phyloP scores from a whole-genome alignment of 2,113 vertebrate genomes.

The Cygnus atratus region DNA sequence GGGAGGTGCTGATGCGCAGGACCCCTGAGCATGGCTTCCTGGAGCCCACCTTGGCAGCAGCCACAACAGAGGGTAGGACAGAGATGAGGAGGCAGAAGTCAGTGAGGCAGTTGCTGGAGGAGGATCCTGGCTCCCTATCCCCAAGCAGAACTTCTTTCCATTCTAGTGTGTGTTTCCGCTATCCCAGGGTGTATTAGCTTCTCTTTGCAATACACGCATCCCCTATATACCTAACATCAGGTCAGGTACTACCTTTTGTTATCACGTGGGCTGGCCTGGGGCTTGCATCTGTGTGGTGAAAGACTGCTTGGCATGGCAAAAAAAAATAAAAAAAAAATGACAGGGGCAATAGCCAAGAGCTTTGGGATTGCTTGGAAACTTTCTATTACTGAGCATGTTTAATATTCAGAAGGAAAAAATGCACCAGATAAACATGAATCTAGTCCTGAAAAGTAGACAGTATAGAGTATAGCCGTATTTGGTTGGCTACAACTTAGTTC shows the following conservation, averaged over 20 bases:
- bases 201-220: conserved; percentile 72
- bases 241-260: conserved; percentile 77
- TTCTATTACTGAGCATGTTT: conserved; percentile 88
- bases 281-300: conserved; percentile 78
- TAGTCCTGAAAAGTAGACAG: not conserved
- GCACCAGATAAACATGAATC: conserved; percentile 33
- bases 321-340: not conserved
- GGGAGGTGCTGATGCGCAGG: conserved; percentile 85
- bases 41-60: conserved; percentile 88
- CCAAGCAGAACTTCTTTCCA: conserved; percentile 76
- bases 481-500: not conserved
- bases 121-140: conserved; percentile 76
- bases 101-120: conserved; percentile 83
- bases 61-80: conserved; percentile 98
- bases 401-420: conserved; percentile 47
- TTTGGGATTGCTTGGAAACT: conserved; percentile 75
- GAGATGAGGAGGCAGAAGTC: conserved; percentile 84
- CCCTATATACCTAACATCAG: conserved; percentile 73
- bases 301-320: conserved; percentile 80
- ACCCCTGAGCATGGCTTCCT: conserved; percentile 82
- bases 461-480: not conserved
- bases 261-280: conserved; percentile 74
- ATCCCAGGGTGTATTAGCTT: conserved; percentile 73
- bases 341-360: conserved; percentile 32
- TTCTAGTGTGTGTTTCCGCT: conserved; percentile 78